Percentiles rank a stretch among this genome's conserved stretches.
Conservation (phyloP, 1,140 invertebrate genomes). For the Dreissena polymorpha region DNA sequence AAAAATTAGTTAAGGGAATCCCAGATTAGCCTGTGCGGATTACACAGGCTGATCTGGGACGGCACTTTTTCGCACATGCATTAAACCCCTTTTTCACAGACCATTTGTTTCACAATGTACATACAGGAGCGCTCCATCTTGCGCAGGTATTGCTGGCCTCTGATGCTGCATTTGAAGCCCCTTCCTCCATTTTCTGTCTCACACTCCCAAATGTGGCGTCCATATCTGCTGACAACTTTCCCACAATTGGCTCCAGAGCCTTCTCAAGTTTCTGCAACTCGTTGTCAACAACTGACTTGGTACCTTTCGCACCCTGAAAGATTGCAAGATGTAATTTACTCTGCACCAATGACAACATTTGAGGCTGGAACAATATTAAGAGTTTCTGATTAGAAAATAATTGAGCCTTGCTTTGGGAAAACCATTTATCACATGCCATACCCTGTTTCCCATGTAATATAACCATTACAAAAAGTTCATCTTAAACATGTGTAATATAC, state of each 20-base stretch:
- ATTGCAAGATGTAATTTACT: neutral
- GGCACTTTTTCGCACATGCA: too few species aligned
- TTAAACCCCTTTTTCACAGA: too few species aligned
- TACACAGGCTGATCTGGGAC: too few species aligned
- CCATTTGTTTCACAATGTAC: neutral
- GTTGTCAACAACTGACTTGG: conserved; percentile 27
- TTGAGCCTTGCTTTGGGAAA: too few species aligned
- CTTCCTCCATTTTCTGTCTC: conserved; percentile 38
- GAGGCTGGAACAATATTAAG: too few species aligned
- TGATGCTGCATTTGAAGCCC: conserved; percentile 13
- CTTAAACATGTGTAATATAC: too few species aligned
- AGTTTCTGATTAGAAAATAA: neutral
- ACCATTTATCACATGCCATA: too few species aligned
- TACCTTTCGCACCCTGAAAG: neutral
- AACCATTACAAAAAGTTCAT: too few species aligned
- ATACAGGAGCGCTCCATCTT: conserved; percentile 50
- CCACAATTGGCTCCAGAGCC: conserved; percentile 10
- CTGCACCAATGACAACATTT: too few species aligned
- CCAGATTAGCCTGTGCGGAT: too few species aligned
- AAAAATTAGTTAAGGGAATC: too few species aligned
- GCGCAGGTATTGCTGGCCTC: conserved; percentile 26
- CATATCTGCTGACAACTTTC: conserved; percentile 30
- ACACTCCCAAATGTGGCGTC: conserved; percentile 47
- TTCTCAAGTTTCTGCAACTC: conserved; percentile 23
- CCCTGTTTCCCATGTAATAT: too few species aligned